Base-by-base conservation (phyloP, 2,113 vertebrate species). In the Burhinus bistriatus region DNA sequence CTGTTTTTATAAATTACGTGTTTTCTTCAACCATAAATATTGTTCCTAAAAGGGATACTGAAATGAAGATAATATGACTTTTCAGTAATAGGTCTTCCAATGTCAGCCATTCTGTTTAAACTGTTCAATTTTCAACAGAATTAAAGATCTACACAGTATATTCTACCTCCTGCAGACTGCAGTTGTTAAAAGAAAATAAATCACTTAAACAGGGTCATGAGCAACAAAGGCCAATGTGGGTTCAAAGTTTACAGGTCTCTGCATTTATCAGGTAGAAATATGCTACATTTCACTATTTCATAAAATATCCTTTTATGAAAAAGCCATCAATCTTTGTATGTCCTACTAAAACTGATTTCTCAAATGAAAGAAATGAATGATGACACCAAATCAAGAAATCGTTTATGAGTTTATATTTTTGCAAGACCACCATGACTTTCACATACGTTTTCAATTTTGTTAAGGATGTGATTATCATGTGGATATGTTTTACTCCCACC, bases 231-330 rank as follows among this genome's bases (percentile, higher is more conserved):
- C 99, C 98, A 98, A 64, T 21, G 93, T 92, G 95, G 98, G 99
- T 99, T 99, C 97, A 99, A 97, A 99, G 99, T 99, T 99, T 98
- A 98, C 96, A 98, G 98, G 98, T 98, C 96, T 98, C 97, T 98
- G 98, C 99, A 99, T 99, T 99, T 99, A 98, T 99, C 98, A 98
- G 98, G 98, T 98, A 98, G 98, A 99, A 99, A 99, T 98, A 98
- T 98, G 98, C 97, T 98, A 97, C 96, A 96, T 98, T 98, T 98
- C 97, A 97, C 94, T 96, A 93, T 92, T 98, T 96, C 96, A 94
- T 98, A 97, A 98, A 98, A 97, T 98, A 98, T 96, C 95, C 97
- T 98, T 98, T 98, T 98, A 98, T 98, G 98, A 98, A 98, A 97
- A 98, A 97, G 84, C 93, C 97, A 98, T 99, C 98, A 95, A 97